Evolutionary conservation across 2,797 vertebrate genomes (phyloP).

Genomic region (Onychomys arenicola): DNA sequence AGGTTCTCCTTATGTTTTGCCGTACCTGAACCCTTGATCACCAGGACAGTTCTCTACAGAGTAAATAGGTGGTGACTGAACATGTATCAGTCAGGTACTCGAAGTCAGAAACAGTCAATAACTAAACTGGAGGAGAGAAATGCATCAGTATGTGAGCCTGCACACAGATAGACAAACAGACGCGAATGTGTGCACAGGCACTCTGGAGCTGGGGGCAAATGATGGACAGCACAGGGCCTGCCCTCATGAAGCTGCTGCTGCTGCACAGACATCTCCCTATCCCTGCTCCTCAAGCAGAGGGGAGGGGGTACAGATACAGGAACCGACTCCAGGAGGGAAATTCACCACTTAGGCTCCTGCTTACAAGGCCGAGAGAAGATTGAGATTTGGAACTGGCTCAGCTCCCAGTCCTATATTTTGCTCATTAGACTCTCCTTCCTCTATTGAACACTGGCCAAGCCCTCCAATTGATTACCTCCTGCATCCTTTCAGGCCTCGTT

Average conservation of each 20-base stretch:
- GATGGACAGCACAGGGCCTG: background rate
- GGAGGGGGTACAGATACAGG: background rate
- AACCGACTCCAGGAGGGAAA: background rate
- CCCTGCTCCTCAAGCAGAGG: background rate
- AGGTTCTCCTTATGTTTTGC: background rate
- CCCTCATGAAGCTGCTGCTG: background rate
- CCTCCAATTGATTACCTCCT: background rate
- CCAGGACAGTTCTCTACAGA: background rate
- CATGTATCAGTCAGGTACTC: background rate
- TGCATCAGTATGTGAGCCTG: fast-evolving
- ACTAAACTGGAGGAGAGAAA: background rate
- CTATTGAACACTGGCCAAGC: constrained; percentile 56
- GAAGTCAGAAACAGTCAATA: background rate
- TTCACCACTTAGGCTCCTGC: background rate
- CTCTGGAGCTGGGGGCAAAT: background rate
- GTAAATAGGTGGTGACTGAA: background rate
- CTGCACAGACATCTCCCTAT: background rate
- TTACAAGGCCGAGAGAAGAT: constrained; percentile 36
- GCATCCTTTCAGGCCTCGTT: constrained; percentile 40
- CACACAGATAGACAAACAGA: fast-evolving
- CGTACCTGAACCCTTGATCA: background rate
- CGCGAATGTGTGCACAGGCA: background rate
- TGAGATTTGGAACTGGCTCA: constrained; percentile 24
- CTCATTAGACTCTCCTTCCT: constrained; percentile 65
- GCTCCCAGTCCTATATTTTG: constrained; percentile 23